Evolutionary conservation across 2,113 vertebrate species (phyloP), one percentile per base, ranked within the genome.

Genomic region (Hippocampus comes): DNA sequence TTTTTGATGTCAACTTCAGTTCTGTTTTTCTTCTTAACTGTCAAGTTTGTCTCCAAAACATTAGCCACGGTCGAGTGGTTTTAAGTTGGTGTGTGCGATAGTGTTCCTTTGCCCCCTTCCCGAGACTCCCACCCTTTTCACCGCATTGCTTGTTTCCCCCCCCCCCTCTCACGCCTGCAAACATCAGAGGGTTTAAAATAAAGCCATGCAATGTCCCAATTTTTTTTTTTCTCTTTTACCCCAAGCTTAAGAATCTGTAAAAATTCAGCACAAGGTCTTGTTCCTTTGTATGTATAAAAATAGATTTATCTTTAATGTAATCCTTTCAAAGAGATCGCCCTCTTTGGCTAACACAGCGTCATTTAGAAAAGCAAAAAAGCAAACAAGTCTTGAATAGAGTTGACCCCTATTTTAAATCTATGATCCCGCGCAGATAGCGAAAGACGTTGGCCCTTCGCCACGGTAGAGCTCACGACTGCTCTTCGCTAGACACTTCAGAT

Each of bases 281-380:
- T 90, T 91, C 91, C 90, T 92, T 92, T 92, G 93, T 94, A 92
- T 93, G 91, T 94, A 94, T 93, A 94, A 94, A 94, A 94, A 94
- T 94, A 94, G 93, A 94, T 94, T 92, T 92, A 92, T 93, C 90
- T 93, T 86, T 92, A 91, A 93, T 91, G 92, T 92, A 92, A 92
- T 93, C 92, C 91, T 92, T 93, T 56, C 92, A 94, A 93, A 93
- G 92, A 93, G 93, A 91, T 91, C 87, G 83, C 92, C 88, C 93
- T 94, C 93, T 94, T 93, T 94, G 93, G 92, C 91, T 92, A 92
- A 92, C 90, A 92, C 91, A 93, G 92, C 91, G 88, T 93, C 90
- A 91, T 90, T 92, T 91, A 93, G 90, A 94, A 93, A 93, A 93
- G 89, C 90, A 92, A 92, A 86, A 90, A 48, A 21, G 88, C 90